Evolutionary conservation across 2,888 invertebrate species (phyloP), one percentile per base, ranked within the genome.

Genomic region (Tryphoninae sp.): DNA sequence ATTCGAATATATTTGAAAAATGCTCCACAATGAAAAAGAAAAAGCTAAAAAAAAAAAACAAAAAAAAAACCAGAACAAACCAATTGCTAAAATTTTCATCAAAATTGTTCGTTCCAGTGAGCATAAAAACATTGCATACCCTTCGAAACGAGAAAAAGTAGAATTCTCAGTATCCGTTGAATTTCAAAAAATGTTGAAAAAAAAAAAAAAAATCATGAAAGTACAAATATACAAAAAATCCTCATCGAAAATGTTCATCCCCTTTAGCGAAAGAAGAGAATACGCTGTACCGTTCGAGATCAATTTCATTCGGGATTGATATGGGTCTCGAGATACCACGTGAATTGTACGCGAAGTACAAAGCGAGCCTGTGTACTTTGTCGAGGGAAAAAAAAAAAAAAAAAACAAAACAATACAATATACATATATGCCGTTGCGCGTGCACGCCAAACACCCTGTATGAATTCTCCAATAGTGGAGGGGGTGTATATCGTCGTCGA

Each of bases 241-340:
- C 33, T 33, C 33, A 33, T 33, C 4, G 6, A 4, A 33, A 33
- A 33, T 33, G 33, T 33, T 33, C 33, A 9, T 45, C 11, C 9
- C 13, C 13, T 11, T 45, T 7, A 45, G 45, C 45, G 13, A 45
- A 45, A 45, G 19, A 16, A 19, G 16, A 6, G 16, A 55, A 40
- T 26, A 40, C 40, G 16, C 11, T 16, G n/a, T 45, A 40, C 23
- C 73, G 55, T 55, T 74, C 74, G 13, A 62, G 53, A 58, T 79
- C 68, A 68, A 79, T 79, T 74, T 49, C 45, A 74, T 72, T 67
- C 49, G 33, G 40, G 59, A 78, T 59, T 42, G 67, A 78, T 73
- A 73, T 51, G 59, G 40, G 78, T 59, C 65, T 65, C 65, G 23
- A 72, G 78, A 72, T 72, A 72, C 8, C 59, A 58, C 33, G 51